Evolutionary conservation across 2,888 invertebrate genomes (phyloP).

Genomic region (Bellardia pandia): DNA sequence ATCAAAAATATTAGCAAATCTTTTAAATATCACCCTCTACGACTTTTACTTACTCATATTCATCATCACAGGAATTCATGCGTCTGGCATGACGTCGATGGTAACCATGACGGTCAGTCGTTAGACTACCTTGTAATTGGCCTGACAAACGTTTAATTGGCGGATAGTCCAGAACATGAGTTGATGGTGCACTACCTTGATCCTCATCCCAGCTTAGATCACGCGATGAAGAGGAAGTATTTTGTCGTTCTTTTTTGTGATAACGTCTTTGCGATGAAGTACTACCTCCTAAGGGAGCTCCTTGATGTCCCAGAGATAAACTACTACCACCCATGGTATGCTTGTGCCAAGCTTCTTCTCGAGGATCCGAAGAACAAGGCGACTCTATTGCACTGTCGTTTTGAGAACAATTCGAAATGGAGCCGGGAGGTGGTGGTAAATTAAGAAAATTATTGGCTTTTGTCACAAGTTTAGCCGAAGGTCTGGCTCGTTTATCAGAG

Average conservation of each 20-base stretch:
- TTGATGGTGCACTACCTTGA: conserved; percentile 78
- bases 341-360: conserved; percentile 86
- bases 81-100: conserved; percentile 85
- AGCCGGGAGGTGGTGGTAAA: conserved; percentile 80
- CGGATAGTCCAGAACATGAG: conserved; percentile 82
- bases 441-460: conserved; percentile 74
- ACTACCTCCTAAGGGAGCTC: conserved; percentile 64
- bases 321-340: conserved; percentile 73
- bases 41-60: conserved; percentile 87
- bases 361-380: conserved; percentile 92
- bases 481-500: conserved; percentile 71
- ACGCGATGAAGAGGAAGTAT: conserved; percentile 89
- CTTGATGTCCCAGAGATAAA: conserved; percentile 62
- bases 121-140: conserved; percentile 62
- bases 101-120: conserved; percentile 81
- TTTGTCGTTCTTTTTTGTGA: conserved; percentile 86
- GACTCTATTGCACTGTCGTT: conserved; percentile 86
- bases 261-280: conserved; percentile 82
- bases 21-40: not conserved
- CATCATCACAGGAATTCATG: conserved; percentile 88
- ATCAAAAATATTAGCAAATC: not conserved
- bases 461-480: conserved; percentile 70
- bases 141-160: conserved; percentile 80
- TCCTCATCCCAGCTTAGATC: conserved; percentile 94
- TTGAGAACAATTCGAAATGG: conserved; percentile 80